These are phyloP conservation scores for Sarotherodon lohbergeri DNA, from an alignment of 2,113 vertebrate genomes.

Conservation along the genomic window DNA sequence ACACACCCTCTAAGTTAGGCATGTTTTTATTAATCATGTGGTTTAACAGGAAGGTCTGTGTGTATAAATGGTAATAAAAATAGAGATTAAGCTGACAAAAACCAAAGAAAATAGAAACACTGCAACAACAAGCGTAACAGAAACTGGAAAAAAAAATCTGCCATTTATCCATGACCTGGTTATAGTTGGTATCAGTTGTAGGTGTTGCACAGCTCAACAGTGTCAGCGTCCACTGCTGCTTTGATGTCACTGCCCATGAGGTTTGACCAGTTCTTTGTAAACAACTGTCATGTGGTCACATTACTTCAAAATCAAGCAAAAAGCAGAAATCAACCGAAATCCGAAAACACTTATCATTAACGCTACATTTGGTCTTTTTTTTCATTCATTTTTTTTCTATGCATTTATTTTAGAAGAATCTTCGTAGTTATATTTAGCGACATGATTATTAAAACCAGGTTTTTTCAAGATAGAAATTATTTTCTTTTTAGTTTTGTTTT, in stretches of 20 bases:
- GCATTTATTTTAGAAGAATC: not conserved
- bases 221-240: not conserved
- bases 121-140: not conserved
- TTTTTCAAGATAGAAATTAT: not conserved
- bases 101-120: not conserved
- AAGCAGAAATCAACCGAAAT: not conserved
- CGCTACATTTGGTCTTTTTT: no score
- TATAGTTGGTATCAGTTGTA: not conserved
- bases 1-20: constrained; percentile 27
- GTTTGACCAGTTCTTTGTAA: constrained; percentile 10
- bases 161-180: not conserved
- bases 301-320: not conserved
- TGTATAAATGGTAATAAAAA: not conserved
- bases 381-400: no score
- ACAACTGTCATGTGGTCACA: constrained; percentile 11
- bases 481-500: not conserved
- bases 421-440: not conserved
- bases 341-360: not conserved
- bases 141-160: not conserved
- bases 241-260: not conserved
- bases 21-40: not conserved
- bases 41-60: not conserved
- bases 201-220: not conserved
- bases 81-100: not conserved
- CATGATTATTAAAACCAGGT: not conserved